Conservation (phyloP, 2,113 vertebrate genomes). For the Festucalex cinctus region DNA sequence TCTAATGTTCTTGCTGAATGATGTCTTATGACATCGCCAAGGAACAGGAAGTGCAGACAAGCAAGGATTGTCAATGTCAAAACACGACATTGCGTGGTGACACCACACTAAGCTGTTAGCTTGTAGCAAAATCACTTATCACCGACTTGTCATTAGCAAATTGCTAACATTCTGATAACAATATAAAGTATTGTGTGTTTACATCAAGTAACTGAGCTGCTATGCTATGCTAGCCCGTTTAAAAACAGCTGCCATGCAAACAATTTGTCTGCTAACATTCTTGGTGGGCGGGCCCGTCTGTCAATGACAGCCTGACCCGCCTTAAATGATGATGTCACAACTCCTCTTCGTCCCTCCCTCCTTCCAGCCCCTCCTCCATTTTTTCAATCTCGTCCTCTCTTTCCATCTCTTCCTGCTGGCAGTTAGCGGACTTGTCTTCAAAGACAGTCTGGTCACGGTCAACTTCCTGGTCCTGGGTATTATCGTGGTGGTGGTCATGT, state of each 20-base stretch:
- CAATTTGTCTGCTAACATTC: not conserved
- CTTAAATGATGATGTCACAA: slow-evolving; percentile 55
- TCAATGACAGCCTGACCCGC: not conserved
- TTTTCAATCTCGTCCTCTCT: not conserved
- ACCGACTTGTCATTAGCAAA: too few species aligned
- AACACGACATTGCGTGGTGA: too few species aligned
- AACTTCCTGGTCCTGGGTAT: too few species aligned
- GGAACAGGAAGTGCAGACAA: too few species aligned
- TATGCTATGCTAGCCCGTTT: not conserved
- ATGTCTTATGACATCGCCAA: too few species aligned
- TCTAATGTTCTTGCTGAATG: too few species aligned
- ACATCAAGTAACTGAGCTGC: not conserved
- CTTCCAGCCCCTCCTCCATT: not conserved
- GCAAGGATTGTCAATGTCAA: too few species aligned
- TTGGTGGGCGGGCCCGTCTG: not conserved
- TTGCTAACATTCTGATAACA: too few species aligned
- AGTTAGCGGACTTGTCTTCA: not conserved
- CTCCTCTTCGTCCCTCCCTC: slow-evolving; percentile 48
- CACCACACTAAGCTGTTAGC: too few species aligned
- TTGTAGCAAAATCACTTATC: too few species aligned
- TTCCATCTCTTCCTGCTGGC: slow-evolving; percentile 13
- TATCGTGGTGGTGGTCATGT: too few species aligned
- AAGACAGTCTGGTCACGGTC: not conserved
- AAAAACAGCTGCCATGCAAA: not conserved
- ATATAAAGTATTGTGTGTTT: too few species aligned